phyloP scores from a whole-genome alignment of 2,888 invertebrate species.

The Thecophora atra region DNA sequence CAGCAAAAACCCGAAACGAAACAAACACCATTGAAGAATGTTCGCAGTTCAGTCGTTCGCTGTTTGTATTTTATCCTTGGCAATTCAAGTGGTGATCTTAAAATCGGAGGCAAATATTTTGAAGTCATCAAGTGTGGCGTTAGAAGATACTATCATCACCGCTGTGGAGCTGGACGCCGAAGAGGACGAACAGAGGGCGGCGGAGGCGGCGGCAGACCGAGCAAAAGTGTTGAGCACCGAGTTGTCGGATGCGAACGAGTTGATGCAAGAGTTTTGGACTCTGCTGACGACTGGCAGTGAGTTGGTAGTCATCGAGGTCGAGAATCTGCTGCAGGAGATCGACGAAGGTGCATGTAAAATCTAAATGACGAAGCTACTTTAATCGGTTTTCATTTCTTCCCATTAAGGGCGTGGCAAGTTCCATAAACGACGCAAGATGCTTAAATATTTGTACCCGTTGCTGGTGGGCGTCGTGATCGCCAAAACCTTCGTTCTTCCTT shows the following conservation, averaged over 20 bases:
- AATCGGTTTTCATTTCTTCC: background rate
- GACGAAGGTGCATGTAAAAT: conserved; percentile 20
- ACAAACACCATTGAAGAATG: conserved; percentile 18
- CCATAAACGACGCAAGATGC: conserved; percentile 66
- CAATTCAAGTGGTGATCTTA: conserved; percentile 8
- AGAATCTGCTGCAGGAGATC: conserved; percentile 16
- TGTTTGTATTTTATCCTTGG: conserved; percentile 41
- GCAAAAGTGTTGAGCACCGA: background rate
- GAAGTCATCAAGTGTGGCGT: conserved; percentile 45
- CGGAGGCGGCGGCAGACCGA: background rate
- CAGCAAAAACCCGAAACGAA: background rate
- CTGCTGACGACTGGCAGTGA: background rate
- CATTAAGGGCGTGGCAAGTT: conserved; percentile 57
- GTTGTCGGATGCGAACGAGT: background rate
- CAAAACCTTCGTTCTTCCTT: conserved; percentile 74
- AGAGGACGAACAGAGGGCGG: conserved; percentile 23
- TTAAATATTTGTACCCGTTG: conserved; percentile 71
- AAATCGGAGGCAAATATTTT: conserved; percentile 34
- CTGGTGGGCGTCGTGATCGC: conserved; percentile 73
- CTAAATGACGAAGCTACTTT: no score
- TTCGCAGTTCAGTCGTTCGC: conserved; percentile 16
- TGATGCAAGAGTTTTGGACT: conserved; percentile 1
- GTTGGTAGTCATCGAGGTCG: background rate
- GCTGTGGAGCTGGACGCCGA: conserved; percentile 51
- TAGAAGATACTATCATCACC: conserved; percentile 52